A percentile compares a stretch with the other conserved stretches of the same genome.
Conservation (phyloP, 1,140 invertebrate species). For the Drosophila quadrilineata region DNA sequence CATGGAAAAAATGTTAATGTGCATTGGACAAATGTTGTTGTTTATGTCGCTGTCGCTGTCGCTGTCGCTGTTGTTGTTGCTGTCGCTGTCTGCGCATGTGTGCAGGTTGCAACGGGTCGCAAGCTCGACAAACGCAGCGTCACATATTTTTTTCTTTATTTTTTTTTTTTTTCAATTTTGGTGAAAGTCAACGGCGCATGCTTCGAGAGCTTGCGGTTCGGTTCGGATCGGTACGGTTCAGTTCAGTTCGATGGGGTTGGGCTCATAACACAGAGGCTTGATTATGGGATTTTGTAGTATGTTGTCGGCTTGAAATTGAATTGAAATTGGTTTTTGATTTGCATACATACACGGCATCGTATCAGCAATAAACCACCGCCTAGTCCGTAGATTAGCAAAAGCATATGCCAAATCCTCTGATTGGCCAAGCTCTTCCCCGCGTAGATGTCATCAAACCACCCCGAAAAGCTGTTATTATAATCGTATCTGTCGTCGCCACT, state of each 20-base stretch:
- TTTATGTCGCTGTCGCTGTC: conserved; percentile 14
- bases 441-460: conserved; percentile 43
- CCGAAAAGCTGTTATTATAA: conserved; percentile 2
- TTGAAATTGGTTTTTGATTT: conserved; percentile 50
- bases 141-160: too few species aligned
- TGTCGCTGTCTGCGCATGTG: conserved; percentile 32
- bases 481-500: conserved; percentile 40
- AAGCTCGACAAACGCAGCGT: conserved; percentile 48
- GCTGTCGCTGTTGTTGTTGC: conserved; percentile 7
- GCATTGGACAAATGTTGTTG: conserved; percentile 70
- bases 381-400: conserved; percentile 57
- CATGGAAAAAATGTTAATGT: conserved; percentile 63
- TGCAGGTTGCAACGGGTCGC: conserved; percentile 61
- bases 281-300: conserved; percentile 56
- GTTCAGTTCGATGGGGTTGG: conserved; percentile 31
- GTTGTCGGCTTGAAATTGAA: conserved; percentile 28
- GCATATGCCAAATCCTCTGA: conserved; percentile 47
- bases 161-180: conserved; percentile 70
- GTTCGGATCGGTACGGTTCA: too few species aligned
- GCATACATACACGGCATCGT: conserved; percentile 38
- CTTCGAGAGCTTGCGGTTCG: not conserved
- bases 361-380: conserved; percentile 50
- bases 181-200: conserved; percentile 57
- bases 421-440: conserved; percentile 32
- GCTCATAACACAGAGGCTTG: conserved; percentile 43